phyloP scores from a whole-genome alignment of 1,140 invertebrate species.

The Ostrea edulis region DNA sequence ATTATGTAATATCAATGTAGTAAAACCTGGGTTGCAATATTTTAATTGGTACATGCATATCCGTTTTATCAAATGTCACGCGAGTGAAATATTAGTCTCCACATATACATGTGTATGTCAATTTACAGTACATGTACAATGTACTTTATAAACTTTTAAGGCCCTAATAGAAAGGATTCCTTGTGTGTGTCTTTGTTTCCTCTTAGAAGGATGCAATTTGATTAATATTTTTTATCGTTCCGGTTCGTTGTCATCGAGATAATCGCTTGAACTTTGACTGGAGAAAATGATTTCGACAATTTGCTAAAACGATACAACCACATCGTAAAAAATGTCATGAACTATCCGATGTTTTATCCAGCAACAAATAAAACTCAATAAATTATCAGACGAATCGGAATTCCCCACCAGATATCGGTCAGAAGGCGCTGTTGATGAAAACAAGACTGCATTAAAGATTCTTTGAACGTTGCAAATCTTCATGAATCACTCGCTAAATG shows the following conservation, averaged over 20 bases:
- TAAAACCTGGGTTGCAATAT: too few species aligned
- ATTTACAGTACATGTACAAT: too few species aligned
- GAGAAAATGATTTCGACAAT: background rate
- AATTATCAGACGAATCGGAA: background rate
- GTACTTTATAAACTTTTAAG: too few species aligned
- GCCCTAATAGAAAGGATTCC: too few species aligned
- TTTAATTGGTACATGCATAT: background rate
- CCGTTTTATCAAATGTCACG: background rate
- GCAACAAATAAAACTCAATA: background rate
- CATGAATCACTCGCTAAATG: background rate
- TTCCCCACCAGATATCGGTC: background rate
- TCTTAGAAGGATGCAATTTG: background rate
- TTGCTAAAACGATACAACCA: background rate
- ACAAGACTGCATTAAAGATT: background rate
- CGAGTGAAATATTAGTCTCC: background rate
- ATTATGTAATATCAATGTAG: too few species aligned
- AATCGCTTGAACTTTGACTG: background rate
- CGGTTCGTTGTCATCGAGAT: background rate
- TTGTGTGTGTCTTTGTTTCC: background rate
- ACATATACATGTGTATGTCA: background rate
- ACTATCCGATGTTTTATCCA: background rate
- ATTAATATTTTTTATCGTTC: constrained; percentile 1
- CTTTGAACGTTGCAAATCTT: background rate
- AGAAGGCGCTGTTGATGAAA: background rate
- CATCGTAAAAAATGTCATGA: background rate